Conservation (phyloP, 2,113 vertebrate species). For the Clarias macrocephalus region DNA sequence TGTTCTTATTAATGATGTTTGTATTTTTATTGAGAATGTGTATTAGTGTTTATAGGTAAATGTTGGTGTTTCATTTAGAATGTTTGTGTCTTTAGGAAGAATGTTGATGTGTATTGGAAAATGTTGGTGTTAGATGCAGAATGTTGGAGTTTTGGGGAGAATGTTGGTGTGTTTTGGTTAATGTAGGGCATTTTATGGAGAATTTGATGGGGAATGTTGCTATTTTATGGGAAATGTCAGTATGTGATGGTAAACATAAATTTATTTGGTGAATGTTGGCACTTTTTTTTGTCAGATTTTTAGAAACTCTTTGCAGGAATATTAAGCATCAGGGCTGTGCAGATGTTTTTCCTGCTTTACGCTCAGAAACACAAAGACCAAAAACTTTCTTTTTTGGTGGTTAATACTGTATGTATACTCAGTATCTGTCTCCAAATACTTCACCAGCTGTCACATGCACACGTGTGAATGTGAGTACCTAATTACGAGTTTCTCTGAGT, state of each 20-base stretch:
- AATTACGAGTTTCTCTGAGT: background rate
- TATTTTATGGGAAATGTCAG: background rate
- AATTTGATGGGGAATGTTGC: background rate
- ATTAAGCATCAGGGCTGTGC: background rate
- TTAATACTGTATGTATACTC: background rate
- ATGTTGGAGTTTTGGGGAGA: too few relatives aligned
- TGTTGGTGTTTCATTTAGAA: background rate
- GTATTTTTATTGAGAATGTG: background rate
- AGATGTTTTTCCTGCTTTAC: background rate
- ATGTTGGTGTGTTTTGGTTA: background rate
- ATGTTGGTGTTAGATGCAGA: too few relatives aligned
- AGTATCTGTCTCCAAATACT: background rate
- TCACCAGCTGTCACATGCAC: background rate
- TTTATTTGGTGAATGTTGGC: too few relatives aligned
- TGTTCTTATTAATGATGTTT: background rate
- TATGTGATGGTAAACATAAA: background rate
- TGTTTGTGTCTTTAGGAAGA: too few relatives aligned
- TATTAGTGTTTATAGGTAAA: background rate
- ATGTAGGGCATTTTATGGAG: background rate
- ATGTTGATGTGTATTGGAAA: too few relatives aligned
- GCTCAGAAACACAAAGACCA: background rate
- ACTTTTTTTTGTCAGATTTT: too few relatives aligned
- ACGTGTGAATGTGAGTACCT: background rate
- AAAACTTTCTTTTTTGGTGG: background rate
- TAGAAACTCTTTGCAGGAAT: too few relatives aligned